phyloP scores from a whole-genome alignment of 1,140 invertebrate species.

The Dendrolimus kikuchii region DNA sequence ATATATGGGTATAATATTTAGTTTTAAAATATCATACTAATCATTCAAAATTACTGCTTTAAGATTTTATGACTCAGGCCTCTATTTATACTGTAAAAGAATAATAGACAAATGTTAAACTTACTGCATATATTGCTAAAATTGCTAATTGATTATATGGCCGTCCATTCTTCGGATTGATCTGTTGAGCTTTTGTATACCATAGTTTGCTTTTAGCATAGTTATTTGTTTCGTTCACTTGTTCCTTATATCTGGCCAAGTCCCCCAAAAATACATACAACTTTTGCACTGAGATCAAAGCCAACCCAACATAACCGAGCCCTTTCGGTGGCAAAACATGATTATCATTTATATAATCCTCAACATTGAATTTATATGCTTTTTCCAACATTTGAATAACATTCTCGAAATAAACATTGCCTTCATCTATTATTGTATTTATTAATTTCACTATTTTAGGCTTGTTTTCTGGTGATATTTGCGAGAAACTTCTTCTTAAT shows the following conservation, averaged over 20 bases:
- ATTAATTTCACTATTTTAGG: conserved; percentile 79
- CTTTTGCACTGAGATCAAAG: conserved; percentile 89
- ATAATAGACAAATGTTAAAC: conserved; percentile 38
- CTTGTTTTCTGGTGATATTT: conserved; percentile 67
- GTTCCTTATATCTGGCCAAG: conserved; percentile 90
- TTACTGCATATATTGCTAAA: conserved; percentile 90
- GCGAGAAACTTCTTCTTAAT: conserved; percentile 78
- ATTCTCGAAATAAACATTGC: conserved; percentile 84
- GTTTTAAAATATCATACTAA: no score
- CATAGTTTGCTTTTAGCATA: conserved; percentile 89
- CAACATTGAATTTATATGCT: conserved; percentile 83
- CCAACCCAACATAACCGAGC: conserved; percentile 80
- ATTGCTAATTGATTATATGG: conserved; percentile 97
- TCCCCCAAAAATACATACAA: conserved; percentile 92
- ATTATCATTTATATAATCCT: conserved; percentile 74
- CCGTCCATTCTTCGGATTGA: conserved; percentile 95
- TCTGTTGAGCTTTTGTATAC: conserved; percentile 94
- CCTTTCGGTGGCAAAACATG: conserved; percentile 71
- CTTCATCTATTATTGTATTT: conserved; percentile 85
- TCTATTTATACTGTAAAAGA: not conserved
- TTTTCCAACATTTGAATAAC: conserved; percentile 82
- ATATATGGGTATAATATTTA: no score
- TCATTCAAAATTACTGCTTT: no score
- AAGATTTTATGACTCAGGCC: no score
- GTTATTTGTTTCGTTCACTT: conserved; percentile 86